Base-by-base conservation (phyloP, 2,113 vertebrate species). In the Ceyx margarethae region DNA sequence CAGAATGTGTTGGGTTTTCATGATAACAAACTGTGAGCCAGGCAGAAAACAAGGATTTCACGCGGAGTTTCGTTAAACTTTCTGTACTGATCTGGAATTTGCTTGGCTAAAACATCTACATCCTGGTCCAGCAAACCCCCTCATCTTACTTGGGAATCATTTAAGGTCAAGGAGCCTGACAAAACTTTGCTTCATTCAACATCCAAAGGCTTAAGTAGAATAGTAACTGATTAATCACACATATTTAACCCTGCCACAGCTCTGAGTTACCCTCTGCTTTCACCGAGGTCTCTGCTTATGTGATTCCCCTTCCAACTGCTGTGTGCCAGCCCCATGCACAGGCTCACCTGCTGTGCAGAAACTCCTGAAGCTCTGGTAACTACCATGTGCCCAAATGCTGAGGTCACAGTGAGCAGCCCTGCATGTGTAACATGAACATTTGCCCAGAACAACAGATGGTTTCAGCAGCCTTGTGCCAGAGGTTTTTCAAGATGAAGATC, bases 1-100 rank as follows among this genome's bases (percentile, higher is more conserved):
- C 51, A 82, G 43, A 92, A 91, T 35, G 20, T 73, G 77, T 62
- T 89, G 31, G 4, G 20, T 61, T 90, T 79, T 82, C 71, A 4
- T 22, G 80, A 77, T 6, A 85, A 61, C 62, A 57, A 79, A 9
- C 58, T 69, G 25, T 25, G 51, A 90, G 18, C 31, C 74, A 80
- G 46, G 67, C 91, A 89, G 56, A 92, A 92, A 89, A 87, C 51
- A 93, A 89, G 62, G 68, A 85, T 91, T 96, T 93, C 67, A 77
- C 74, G 56, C 62, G 65, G 56, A 89, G 42, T 91, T 81, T 92
- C 67, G 37, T 89, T 91, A 93, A 95, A 87, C 67, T 78, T 93
- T 93, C 71, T 91, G 84, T 92, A 73, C 92, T 82, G 58, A 73
- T 89, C 42, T 87, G 87, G 92, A 95, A 94, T 95, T 93, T 89